These are phyloP conservation scores for Delphinus delphis DNA, from an alignment of 2,113 vertebrate genomes.

Conservation along the genomic window DNA sequence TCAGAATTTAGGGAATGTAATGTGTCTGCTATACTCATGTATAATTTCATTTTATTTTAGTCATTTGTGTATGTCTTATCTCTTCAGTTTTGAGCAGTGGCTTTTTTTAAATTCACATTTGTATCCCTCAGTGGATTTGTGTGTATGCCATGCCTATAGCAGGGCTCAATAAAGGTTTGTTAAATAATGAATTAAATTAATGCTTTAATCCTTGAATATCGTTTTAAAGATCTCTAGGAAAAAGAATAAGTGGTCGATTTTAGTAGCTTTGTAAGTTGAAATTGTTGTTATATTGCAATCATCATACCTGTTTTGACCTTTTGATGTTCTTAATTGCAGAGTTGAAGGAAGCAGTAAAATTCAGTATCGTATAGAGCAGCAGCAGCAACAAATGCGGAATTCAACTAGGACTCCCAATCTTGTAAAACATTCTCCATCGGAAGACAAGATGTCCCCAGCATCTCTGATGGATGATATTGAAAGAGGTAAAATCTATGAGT, in stretches of 20 bases:
- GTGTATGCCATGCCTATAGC: background rate
- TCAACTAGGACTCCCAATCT: conserved; percentile 82
- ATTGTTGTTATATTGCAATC: background rate
- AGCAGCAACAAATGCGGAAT: conserved; percentile 85
- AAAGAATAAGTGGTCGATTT: conserved; percentile 14
- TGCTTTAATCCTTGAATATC: conserved; percentile 45
- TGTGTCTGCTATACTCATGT: background rate
- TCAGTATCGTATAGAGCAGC: conserved; percentile 88
- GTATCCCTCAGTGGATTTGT: background rate
- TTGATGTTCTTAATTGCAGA: conserved; percentile 79
- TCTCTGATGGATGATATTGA: conserved; percentile 98
- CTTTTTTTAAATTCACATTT: background rate
- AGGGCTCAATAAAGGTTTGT: background rate
- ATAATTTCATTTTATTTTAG: conserved; percentile 26
- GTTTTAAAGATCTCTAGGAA: conserved; percentile 15
- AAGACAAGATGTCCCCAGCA: conserved; percentile 89
- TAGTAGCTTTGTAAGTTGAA: background rate
- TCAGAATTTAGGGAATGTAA: background rate
- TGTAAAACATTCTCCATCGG: conserved; percentile 86
- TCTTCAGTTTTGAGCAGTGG: background rate
- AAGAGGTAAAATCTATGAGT: conserved; percentile 86
- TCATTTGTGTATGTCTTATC: background rate
- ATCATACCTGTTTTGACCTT: background rate
- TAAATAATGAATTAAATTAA: conserved; percentile 40
- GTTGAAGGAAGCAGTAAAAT: conserved; percentile 97